Evolutionary conservation across 2,113 vertebrate species (phyloP).

Genomic region (Campylorhamphus procurvoides): DNA sequence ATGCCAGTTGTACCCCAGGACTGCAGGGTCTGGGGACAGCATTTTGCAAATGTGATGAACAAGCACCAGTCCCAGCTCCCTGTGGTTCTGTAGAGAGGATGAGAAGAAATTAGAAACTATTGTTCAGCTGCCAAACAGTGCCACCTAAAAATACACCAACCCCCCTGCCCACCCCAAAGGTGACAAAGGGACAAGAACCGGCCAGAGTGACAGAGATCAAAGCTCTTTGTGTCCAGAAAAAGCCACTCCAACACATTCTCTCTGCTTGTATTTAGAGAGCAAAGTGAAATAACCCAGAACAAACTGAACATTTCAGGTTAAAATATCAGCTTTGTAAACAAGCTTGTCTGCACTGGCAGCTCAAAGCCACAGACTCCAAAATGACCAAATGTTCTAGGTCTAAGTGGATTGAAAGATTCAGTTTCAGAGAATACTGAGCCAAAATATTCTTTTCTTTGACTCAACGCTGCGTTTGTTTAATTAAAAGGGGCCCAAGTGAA

Average conservation of each 20-base stretch:
- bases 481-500: background rate
- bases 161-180: background rate
- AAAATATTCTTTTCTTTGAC: background rate
- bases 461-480: background rate
- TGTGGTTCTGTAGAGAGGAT: background rate
- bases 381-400: background rate
- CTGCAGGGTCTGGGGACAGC: background rate
- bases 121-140: background rate
- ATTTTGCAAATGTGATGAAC: background rate
- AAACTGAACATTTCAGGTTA: background rate
- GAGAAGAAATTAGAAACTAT: background rate
- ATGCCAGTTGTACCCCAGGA: fast-evolving
- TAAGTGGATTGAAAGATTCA: background rate
- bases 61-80: background rate
- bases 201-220: background rate
- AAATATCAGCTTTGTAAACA: background rate
- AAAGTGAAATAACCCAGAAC: background rate
- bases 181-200: background rate
- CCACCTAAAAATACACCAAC: background rate
- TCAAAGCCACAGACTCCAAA: background rate
- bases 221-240: background rate
- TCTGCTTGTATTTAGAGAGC: background rate
- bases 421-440: background rate
- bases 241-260: background rate
- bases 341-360: background rate